A percentile compares a stretch with the other conserved stretches of the same genome.
These are phyloP conservation scores for Typhlichthys subterraneus DNA, from an alignment of 2,797 vertebrate species.

Conservation along the genomic window DNA sequence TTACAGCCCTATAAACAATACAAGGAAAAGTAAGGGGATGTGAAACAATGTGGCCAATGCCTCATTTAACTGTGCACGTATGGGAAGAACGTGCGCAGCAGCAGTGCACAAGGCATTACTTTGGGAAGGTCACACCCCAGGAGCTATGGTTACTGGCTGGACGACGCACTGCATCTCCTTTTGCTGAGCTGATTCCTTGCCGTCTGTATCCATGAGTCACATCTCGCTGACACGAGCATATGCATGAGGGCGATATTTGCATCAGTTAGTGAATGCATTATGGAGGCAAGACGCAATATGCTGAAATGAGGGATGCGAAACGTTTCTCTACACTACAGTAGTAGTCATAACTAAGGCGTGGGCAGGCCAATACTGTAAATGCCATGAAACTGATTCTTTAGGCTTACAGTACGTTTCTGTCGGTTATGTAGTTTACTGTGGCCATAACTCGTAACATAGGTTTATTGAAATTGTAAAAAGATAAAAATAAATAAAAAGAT, in stretches of 20 bases:
- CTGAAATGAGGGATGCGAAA: not conserved
- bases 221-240: constrained; percentile 10
- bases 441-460: no score
- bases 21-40: not conserved
- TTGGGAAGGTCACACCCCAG: constrained; percentile 35
- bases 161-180: constrained; percentile 31
- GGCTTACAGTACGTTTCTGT: no score
- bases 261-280: not conserved
- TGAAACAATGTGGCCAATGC: not conserved
- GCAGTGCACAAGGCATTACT: constrained; percentile 40
- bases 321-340: no score
- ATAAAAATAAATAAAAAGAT: no score
- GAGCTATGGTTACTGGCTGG: constrained; percentile 30
- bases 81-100: constrained; percentile 43
- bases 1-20: not conserved
- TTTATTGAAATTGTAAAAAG: no score
- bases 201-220: constrained; percentile 18
- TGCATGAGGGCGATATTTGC: not conserved
- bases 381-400: no score
- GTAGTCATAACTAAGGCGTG: no score
- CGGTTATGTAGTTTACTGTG: no score
- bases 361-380: no score
- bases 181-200: constrained; percentile 42
- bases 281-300: not conserved
- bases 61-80: constrained; percentile 15